phyloP scores from a whole-genome alignment of 2,113 vertebrate species.

The Planiliza haematocheilus region DNA sequence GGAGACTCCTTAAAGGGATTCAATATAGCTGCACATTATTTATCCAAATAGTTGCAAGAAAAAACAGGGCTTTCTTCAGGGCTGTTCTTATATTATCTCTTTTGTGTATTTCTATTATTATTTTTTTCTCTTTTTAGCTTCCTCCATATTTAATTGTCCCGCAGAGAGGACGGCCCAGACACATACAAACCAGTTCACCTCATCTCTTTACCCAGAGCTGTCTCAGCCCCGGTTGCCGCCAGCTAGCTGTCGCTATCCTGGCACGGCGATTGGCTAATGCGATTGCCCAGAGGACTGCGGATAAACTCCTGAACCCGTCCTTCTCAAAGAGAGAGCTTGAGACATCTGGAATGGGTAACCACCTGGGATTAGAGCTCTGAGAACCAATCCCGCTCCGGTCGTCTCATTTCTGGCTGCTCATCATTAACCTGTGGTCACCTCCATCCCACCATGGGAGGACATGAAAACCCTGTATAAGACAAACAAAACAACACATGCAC shows the following conservation, averaged over 20 bases:
- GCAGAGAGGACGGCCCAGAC: slow-evolving; percentile 28
- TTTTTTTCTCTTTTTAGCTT: slow-evolving; percentile 4
- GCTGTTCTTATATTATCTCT: neutral
- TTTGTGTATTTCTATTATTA: slow-evolving; percentile 6
- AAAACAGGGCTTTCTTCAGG: slow-evolving; percentile 1
- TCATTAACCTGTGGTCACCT: slow-evolving; percentile 79
- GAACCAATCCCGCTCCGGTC: slow-evolving; percentile 44
- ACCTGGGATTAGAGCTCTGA: slow-evolving; percentile 67
- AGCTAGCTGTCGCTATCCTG: slow-evolving; percentile 47
- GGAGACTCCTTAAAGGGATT: slow-evolving; percentile 17
- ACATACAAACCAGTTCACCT: slow-evolving; percentile 25
- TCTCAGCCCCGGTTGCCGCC: slow-evolving; percentile 28
- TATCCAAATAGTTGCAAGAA: slow-evolving; percentile 22
- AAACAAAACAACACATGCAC: slow-evolving; percentile 72
- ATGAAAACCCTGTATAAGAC: slow-evolving; percentile 67
- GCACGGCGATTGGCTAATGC: slow-evolving; percentile 51
- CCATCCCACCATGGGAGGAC: slow-evolving; percentile 60
- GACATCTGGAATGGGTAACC: slow-evolving; percentile 73
- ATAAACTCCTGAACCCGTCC: slow-evolving; percentile 76
- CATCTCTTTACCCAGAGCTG: slow-evolving; percentile 34
- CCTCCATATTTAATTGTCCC: slow-evolving; percentile 12
- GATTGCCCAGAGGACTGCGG: slow-evolving; percentile 66
- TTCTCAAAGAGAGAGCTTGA: slow-evolving; percentile 66
- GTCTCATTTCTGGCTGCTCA: slow-evolving; percentile 65
- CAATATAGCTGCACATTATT: slow-evolving; percentile 27